phyloP scores from a whole-genome alignment of 2,113 vertebrate species.

The Peromyscus polionotus region DNA sequence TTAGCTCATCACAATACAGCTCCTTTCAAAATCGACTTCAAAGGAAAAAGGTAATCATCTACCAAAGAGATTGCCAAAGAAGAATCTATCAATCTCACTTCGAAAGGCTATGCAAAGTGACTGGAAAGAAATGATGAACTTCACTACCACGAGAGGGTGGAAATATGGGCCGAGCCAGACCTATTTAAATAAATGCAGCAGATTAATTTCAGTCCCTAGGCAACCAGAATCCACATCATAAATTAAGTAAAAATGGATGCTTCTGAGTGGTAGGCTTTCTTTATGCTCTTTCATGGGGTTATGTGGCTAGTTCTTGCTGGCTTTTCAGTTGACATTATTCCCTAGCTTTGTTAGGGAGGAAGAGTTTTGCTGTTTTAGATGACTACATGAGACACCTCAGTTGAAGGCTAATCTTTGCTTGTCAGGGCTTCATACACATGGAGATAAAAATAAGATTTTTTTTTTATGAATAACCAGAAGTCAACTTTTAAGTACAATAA shows the following conservation, averaged over 20 bases:
- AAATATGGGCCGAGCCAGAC: constrained; percentile 76
- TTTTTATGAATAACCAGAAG: background rate
- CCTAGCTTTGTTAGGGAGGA: background rate
- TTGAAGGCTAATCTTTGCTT: constrained; percentile 21
- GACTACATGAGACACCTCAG: constrained; percentile 34
- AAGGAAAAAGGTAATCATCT: constrained; percentile 83
- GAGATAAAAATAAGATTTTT: constrained; percentile 36
- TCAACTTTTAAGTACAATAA: background rate
- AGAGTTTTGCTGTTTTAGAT: constrained; percentile 12
- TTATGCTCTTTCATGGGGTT: background rate
- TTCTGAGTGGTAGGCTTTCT: constrained; percentile 68
- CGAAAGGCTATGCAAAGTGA: constrained; percentile 83
- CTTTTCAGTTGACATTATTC: background rate
- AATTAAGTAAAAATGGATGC: constrained; percentile 60
- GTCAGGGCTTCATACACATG: background rate
- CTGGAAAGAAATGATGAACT: constrained; percentile 84
- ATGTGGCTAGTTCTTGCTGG: background rate
- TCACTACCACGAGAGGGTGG: constrained; percentile 85
- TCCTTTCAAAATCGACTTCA: constrained; percentile 78
- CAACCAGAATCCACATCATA: constrained; percentile 69
- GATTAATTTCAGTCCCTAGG: constrained; percentile 67
- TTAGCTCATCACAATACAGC: constrained; percentile 83
- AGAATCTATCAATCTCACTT: constrained; percentile 81
- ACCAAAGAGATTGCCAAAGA: constrained; percentile 80
- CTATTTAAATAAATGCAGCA: constrained; percentile 73